Conservation (phyloP, 2,888 invertebrate genomes). For the Sylvicola fuscatus region DNA sequence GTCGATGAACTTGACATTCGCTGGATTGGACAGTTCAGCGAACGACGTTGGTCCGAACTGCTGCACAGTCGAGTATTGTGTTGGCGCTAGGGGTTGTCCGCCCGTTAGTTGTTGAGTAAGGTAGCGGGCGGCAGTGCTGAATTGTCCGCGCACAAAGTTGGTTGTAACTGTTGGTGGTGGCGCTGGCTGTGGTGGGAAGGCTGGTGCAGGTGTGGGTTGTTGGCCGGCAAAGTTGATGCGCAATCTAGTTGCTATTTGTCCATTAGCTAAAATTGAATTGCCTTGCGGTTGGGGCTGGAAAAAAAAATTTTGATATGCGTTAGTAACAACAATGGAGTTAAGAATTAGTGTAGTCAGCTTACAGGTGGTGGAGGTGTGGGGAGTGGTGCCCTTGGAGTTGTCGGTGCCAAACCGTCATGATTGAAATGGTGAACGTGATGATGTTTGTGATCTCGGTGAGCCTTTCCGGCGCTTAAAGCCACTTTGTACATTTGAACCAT, state of each 20-base stretch:
- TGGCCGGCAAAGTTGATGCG: constrained; percentile 29
- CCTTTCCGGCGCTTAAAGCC: constrained; percentile 66
- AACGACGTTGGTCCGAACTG: constrained; percentile 4
- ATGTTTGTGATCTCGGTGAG: constrained; percentile 71
- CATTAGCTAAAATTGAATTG: constrained; percentile 34
- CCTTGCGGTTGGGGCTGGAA: constrained; percentile 25
- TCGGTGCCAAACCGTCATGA: constrained; percentile 45
- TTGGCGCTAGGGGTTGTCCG: constrained; percentile 13
- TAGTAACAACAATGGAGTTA: background rate
- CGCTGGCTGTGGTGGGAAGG: background rate
- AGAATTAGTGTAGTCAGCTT: background rate
- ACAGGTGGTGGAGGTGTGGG: constrained; percentile 10
- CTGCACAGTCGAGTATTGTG: background rate
- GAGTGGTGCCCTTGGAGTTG: constrained; percentile 34
- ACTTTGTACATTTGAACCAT: constrained; percentile 63
- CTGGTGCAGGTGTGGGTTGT: constrained; percentile 16
- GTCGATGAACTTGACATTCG: constrained; percentile 41
- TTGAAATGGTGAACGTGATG: constrained; percentile 67
- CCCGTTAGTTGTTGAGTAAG: constrained; percentile 31
- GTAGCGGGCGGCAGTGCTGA: constrained; percentile 30
- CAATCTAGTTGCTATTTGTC: constrained; percentile 35
- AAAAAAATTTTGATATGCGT: background rate
- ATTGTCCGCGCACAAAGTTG: constrained; percentile 42
- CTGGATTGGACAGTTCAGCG: constrained; percentile 25
- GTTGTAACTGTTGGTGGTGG: constrained; percentile 17